A percentile compares a stretch with the other conserved stretches of the same genome.
Evolutionary conservation across 2,888 invertebrate species (phyloP).

Genomic region (Cerastis rubricosa): DNA sequence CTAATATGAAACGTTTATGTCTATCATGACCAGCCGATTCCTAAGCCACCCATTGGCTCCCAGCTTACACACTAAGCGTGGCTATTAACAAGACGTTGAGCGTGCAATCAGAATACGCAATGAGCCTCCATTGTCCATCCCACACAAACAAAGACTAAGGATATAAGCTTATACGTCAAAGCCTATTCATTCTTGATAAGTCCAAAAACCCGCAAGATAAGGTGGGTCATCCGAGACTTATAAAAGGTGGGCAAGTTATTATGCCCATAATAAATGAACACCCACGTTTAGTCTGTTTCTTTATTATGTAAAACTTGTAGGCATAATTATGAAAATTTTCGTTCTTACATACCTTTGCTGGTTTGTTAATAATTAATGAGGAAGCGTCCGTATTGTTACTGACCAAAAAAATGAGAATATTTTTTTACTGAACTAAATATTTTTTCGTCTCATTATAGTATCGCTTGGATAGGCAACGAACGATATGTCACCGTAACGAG

Average conservation of each 20-base stretch:
- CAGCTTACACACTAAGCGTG: slow-evolving; percentile 52
- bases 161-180: slow-evolving; percentile 47
- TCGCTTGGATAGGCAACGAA: slow-evolving; percentile 21
- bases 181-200: slow-evolving; percentile 53
- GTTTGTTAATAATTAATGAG: slow-evolving; percentile 55
- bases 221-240: slow-evolving; percentile 45
- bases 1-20: slow-evolving; percentile 11
- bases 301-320: slow-evolving; percentile 58
- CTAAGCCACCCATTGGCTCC: slow-evolving; percentile 38
- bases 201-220: slow-evolving; percentile 49
- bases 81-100: slow-evolving; percentile 50
- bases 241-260: slow-evolving; percentile 45
- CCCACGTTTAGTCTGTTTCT: slow-evolving; percentile 42
- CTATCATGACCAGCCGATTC: slow-evolving; percentile 8
- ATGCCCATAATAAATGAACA: slow-evolving; percentile 43
- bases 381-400: slow-evolving; percentile 20
- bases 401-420: slow-evolving; percentile 10
- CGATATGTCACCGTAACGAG: slow-evolving; percentile 19
- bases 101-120: slow-evolving; percentile 61
- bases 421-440: slow-evolving; percentile 1
- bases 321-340: slow-evolving; percentile 61
- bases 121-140: slow-evolving; percentile 45
- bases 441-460: background rate
- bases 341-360: slow-evolving; percentile 40
- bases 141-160: slow-evolving; percentile 49